Percentiles rank a stretch among this genome's conserved stretches.
phyloP scores from a whole-genome alignment of 1,140 invertebrate genomes.

The Formica exsecta region DNA sequence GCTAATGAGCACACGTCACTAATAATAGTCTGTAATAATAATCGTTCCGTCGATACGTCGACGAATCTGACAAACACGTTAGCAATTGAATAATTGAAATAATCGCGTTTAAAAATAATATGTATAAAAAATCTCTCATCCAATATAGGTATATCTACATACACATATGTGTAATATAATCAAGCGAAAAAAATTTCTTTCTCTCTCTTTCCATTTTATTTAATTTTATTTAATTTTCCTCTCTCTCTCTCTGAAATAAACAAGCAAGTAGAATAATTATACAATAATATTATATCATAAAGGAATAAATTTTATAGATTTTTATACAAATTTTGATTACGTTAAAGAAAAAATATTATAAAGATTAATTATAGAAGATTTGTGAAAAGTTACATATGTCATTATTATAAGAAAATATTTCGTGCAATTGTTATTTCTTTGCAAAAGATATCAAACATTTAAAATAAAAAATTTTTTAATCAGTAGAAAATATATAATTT shows the following conservation, averaged over 20 bases:
- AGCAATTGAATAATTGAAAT: not conserved
- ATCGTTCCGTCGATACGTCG: not conserved
- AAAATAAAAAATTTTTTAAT: not conserved
- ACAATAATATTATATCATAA: no score
- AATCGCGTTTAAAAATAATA: not conserved
- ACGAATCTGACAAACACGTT: not conserved
- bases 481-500: not conserved
- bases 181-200: not conserved
- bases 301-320: no score
- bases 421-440: not conserved
- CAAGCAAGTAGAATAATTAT: no score
- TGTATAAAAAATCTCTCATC: not conserved
- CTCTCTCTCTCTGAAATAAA: no score
- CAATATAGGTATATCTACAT: not conserved
- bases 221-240: not conserved
- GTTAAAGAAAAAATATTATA: no score
- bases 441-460: constrained; percentile 3
- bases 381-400: not conserved
- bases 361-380: no score
- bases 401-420: not conserved
- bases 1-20: constrained; percentile 41
- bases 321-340: no score
- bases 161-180: not conserved
- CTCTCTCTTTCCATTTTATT: not conserved
- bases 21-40: constrained; percentile 36